Evolutionary conservation across 2,888 invertebrate genomes (phyloP).

Genomic region (Buathra laborator): DNA sequence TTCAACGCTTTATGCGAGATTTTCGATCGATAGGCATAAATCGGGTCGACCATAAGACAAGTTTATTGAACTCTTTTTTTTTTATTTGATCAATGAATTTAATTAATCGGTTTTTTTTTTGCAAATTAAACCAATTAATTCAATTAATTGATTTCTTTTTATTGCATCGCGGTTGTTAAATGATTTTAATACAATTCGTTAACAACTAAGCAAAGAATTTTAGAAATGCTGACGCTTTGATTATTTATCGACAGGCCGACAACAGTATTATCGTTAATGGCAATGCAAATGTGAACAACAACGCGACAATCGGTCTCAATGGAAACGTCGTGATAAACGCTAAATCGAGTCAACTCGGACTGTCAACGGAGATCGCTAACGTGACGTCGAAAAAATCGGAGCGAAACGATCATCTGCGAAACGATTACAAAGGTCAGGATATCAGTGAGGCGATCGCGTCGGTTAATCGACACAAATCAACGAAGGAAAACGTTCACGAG

Average conservation of each 20-base stretch:
- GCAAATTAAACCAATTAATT: not conserved
- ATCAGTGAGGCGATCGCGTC: conserved; percentile 70
- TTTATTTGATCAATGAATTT: not conserved
- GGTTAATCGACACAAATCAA: conserved; percentile 69
- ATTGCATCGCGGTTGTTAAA: not conserved
- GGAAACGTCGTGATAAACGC: conserved; percentile 72
- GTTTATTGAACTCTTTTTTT: not conserved
- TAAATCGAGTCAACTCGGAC: conserved; percentile 66
- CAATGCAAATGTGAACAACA: conserved; percentile 75
- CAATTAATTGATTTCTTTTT: not conserved
- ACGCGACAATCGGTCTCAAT: conserved; percentile 75
- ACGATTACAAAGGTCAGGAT: conserved; percentile 76
- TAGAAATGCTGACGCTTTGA: not conserved
- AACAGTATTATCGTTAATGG: conserved; percentile 75
- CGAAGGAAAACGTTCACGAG: conserved; percentile 72
- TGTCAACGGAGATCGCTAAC: conserved; percentile 71
- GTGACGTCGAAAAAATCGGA: conserved; percentile 73
- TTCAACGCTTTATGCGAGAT: conserved; percentile 11
- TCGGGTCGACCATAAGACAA: not conserved
- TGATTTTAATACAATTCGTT: too few species aligned
- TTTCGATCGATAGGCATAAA: conserved; percentile 1
- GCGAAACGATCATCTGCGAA: conserved; percentile 69
- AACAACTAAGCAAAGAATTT: not conserved
- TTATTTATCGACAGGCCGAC: conserved; percentile 83
- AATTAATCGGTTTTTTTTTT: not conserved